Evolutionary conservation across 2,797 vertebrate species (phyloP), one percentile per base, ranked within the genome.

Genomic region (Lagodon rhomboides): DNA sequence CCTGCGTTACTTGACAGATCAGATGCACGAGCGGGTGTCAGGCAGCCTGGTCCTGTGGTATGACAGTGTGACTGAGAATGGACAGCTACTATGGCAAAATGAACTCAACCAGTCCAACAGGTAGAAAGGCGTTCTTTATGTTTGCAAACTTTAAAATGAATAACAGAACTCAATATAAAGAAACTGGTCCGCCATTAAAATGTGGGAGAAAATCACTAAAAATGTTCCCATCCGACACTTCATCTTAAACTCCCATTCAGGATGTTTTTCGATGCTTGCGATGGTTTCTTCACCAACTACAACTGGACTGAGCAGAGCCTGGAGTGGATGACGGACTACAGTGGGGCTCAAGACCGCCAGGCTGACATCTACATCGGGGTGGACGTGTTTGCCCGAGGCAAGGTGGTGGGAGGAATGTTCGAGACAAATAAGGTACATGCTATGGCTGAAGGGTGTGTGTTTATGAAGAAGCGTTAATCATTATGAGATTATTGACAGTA

Each of bases 211-310:
- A 6, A 8, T 1, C n/a, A n/a, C 10, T 22, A 4, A 8, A 10
- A n/a, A 3, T 22, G 1, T 1, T 20, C 16, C 15, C 6, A 1
- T 9, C 17, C 17, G 10, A 43, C n/a, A 8, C 22, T 51, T n/a
- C 0, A 17, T 68, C 12, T 49, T 23, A 15, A 38, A 77, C 17
- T 54, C 15, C 22, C 4, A 9, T 16, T 0, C 83, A 99, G 98
- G 80, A 73, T 96, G 41, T 99, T 98, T 88, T 98, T 99, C 0
- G 94, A 97, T 0, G 92, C 94, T 7, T 99, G 98, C 0, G 97
- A 99, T 0, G 98, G 98, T 53, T 91, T 99, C 64, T 99, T 99
- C 85, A 97, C 97, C 74, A 99, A 99, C 95, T 99, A 99, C 90
- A 99, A 99, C 93, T 99, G 98, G 98, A 95, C 91, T 1, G 96